Base-by-base conservation (phyloP, 2,113 vertebrate species). In the Fulica atra region DNA sequence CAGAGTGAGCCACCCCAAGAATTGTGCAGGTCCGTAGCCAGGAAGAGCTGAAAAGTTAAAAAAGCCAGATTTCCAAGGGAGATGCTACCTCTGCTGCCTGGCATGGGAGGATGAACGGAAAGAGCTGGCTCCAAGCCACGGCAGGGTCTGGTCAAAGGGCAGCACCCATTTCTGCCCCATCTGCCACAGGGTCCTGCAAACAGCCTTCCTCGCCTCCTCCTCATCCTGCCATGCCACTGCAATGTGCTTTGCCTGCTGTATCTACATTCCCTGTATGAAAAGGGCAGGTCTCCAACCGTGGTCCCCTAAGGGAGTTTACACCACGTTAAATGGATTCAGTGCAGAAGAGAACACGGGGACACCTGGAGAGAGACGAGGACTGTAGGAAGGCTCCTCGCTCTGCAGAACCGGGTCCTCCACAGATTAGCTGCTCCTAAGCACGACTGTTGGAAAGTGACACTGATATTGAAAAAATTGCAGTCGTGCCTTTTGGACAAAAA, bases 271-370 rank as follows among this genome's bases (percentile, higher is more conserved):
- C 25, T 18, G 11, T 2, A 1, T 29, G 21, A 4, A 36, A 59
- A 38, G 9, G 9, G 15, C 26, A 44, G 20, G 3, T 66, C 16
- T 42, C 51, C 16, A n/a, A 4, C 16, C 0, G 0, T 3, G 6
- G 6, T 23, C 11, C 7, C 15, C 4, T 17, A 31, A 33, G 10
- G 9, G 11, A 38, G 3, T 12, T 53, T 38, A 25, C 0, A 3
- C 10, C 1, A 0, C 28, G 6, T 11, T 61, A 31, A 8, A 23
- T 24, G 23, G 12, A 21, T 60, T 46, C 3, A 1, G 10, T 36
- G 7, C 29, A 33, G 33, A 2, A 54, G 12, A 65, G 7, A 12
- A 29, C 54, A 51, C 21, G 24, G 56, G 25, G 25, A 7, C 7
- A 31, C 21, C 6, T 29, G 21, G 28, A 38, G 33, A 15, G 23